Percentiles rank a stretch among this genome's conserved stretches.
These are phyloP conservation scores for Cetoscarus ocellatus DNA, from an alignment of 2,797 vertebrate species.

Conservation along the genomic window DNA sequence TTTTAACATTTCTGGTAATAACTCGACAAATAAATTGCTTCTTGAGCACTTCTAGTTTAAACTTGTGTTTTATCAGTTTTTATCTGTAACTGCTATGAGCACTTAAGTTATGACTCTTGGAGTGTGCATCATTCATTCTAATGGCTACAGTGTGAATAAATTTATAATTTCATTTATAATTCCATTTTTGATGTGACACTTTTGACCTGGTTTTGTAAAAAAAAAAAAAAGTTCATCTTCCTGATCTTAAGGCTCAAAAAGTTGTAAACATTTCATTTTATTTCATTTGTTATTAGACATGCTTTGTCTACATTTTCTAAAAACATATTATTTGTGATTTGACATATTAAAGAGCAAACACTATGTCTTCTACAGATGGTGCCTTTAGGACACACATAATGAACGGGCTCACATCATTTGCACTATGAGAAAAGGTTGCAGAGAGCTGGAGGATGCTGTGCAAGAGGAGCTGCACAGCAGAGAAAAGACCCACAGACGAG, in stretches of 20 bases:
- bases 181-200: neutral
- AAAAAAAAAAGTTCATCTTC: neutral
- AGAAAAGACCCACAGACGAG: neutral
- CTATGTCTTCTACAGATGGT: conserved; percentile 62
- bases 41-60: no score
- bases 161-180: no score
- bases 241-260: neutral
- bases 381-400: conserved; percentile 59
- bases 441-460: conserved; percentile 45
- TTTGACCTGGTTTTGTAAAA: neutral
- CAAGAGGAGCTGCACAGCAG: conserved; percentile 15
- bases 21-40: no score
- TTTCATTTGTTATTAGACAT: no score
- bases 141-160: no score
- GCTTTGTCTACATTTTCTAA: no score
- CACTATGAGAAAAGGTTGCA: conserved; percentile 59
- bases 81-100: no score
- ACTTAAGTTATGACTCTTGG: no score
- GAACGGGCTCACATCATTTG: conserved; percentile 62
- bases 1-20: no score
- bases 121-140: no score
- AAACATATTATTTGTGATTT: neutral
- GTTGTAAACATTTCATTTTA: neutral
- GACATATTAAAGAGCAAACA: neutral
- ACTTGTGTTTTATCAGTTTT: no score